Evolutionary conservation across 2,113 vertebrate species (phyloP), one percentile per base, ranked within the genome.

Genomic region (Budorcas taxicolor): DNA sequence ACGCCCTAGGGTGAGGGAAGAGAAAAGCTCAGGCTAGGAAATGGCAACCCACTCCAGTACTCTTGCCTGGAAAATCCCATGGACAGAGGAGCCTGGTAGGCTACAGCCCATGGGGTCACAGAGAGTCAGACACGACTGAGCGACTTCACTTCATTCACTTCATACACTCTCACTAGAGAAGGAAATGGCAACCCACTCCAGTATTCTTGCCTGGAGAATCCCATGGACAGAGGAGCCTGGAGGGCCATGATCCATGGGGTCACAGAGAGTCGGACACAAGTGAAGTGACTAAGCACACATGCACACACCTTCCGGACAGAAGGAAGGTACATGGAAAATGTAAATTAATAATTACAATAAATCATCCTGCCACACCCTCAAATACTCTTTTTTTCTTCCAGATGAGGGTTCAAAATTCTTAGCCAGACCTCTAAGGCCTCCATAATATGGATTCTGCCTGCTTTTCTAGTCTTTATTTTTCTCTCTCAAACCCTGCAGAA

Each of bases 331-430:
- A 16, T 55, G 52, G 16, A 83, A 91, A 94, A 50, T 25, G 1
- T 17, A 92, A 55, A 60, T 86, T 86, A 91, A 43, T 86, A 67
- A 52, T 83, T 14, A 47, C 9, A 81, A 31, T 47, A 93, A 85
- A 58, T 91, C 55, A 86, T 57, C 23, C 29, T 78, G 21, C 7
- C 58, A 95, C 7, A 53, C 13, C n/a, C 86, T 91, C 29, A 64
- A 93, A 78, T 81, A 81, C 2, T 86, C 13, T 64, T 55, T 31
- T 58, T 25, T 84, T 43, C 16, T 53, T 80, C 36, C 2, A 88
- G 2, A 57, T 40, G 50, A 78, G 25, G 57, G 21, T 91, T 89
- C 58, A 85, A 81, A 87, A 74, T 81, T 43, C 27, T 47, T 91
- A 36, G 29, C 45, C 43, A 74, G 64, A 85, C 21, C 13, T 89